phyloP scores from a whole-genome alignment of 2,113 vertebrate genomes.

The Accipiter virgatus region DNA sequence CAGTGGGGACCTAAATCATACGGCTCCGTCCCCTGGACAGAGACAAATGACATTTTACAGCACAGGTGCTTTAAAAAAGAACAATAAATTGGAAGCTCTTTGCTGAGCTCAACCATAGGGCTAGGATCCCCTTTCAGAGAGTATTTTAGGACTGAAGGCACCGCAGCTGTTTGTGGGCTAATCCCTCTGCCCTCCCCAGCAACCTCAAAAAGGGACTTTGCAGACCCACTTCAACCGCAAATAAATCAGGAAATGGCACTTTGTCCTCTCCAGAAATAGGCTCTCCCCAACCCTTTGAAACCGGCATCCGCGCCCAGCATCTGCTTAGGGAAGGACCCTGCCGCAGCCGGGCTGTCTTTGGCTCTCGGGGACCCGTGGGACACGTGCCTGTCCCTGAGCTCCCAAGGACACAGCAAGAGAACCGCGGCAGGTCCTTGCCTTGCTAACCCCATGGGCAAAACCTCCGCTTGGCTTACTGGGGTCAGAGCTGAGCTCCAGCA shows the following conservation, averaged over 20 bases:
- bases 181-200: conserved; percentile 17
- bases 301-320: accelerated
- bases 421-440: accelerated
- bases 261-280: neutral
- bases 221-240: neutral
- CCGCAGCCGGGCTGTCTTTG: neutral
- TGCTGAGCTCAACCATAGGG: neutral
- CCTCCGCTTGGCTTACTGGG: accelerated
- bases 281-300: neutral
- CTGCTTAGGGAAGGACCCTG: neutral
- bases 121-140: conserved; percentile 40
- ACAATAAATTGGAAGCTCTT: neutral
- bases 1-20: neutral
- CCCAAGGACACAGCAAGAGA: neutral
- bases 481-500: neutral
- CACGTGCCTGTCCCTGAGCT: neutral
- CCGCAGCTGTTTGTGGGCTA: conserved; percentile 32
- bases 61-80: neutral
- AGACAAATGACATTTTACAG: conserved; percentile 4
- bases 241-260: neutral
- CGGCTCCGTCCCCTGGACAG: neutral
- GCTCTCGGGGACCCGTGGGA: neutral
- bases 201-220: neutral
- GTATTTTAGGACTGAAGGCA: conserved; percentile 49
- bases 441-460: neutral